Evolutionary conservation across 2,797 vertebrate species (phyloP).

Genomic region (Betta splendens): DNA sequence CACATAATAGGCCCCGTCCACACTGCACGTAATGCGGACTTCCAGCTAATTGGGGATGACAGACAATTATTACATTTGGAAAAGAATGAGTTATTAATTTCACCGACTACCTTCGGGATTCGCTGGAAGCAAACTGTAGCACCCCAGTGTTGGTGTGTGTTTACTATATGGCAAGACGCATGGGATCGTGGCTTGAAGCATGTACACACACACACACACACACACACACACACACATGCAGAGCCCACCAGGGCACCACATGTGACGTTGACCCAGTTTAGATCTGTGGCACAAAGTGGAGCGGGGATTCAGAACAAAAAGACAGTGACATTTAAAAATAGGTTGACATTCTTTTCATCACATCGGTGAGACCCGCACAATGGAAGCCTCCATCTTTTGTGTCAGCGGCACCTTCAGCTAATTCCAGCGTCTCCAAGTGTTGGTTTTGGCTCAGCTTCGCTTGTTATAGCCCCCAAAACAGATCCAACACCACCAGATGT

Average conservation of each 20-base stretch:
- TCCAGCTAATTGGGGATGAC: constrained; percentile 40
- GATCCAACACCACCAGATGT: neutral
- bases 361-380: constrained; percentile 66
- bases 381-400: constrained; percentile 69
- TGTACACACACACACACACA: constrained; percentile 36
- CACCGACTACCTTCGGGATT: constrained; percentile 49
- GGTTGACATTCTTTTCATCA: constrained; percentile 82
- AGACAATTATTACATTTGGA: constrained; percentile 52
- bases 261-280: constrained; percentile 82
- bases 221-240: constrained; percentile 44
- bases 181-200: constrained; percentile 40
- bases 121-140: constrained; percentile 34
- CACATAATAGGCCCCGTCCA: constrained; percentile 9
- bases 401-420: constrained; percentile 60
- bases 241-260: constrained; percentile 74
- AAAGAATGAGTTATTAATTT: constrained; percentile 42
- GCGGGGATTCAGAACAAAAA: constrained; percentile 81
- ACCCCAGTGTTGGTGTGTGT: constrained; percentile 19
- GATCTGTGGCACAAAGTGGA: constrained; percentile 82
- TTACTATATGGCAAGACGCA: constrained; percentile 26
- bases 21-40: constrained; percentile 47
- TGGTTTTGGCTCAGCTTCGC: constrained; percentile 11
- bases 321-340: constrained; percentile 83
- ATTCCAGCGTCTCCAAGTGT: constrained; percentile 53
- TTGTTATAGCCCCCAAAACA: neutral